Percentiles rank a stretch among this genome's conserved stretches.
phyloP scores from a whole-genome alignment of 2,113 vertebrate genomes.

The Rattus norvegicus region GRCr8 NC_086022.1:72478001-72478500 shows the following conservation, averaged over 20 bases:
- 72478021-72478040: not conserved
- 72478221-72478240: not conserved
- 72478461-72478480: not conserved
- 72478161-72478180: not conserved
- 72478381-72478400: not conserved
- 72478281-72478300: not conserved
- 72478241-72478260: not conserved
- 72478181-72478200: not conserved
- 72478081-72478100: not conserved
- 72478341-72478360: not conserved
- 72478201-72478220: not conserved
- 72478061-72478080: not conserved
- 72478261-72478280: not conserved
- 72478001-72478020: not conserved
- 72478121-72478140: not conserved
- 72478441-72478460: not conserved
- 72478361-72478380: not conserved
- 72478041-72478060: not conserved
- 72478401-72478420: not conserved
- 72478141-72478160: not conserved
- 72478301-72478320: not conserved
- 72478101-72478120: not conserved
- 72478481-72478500: not conserved
- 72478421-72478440: not conserved
- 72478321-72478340: not conserved